Base-by-base conservation (phyloP, 2,888 invertebrate genomes). In the Diachrysia chrysitis region DNA sequence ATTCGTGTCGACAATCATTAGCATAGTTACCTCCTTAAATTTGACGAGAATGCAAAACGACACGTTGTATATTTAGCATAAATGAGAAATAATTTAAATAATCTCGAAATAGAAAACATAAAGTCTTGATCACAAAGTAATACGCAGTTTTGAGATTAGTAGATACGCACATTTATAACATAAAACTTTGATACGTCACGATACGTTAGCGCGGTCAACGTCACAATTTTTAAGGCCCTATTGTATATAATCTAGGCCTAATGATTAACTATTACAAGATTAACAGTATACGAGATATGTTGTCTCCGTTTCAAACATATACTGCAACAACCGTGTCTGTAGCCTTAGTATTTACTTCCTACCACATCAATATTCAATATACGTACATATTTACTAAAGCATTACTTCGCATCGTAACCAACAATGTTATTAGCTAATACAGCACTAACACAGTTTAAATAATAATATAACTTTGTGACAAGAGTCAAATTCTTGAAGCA, bases 381-480 rank as follows among this genome's bases (percentile, higher is more conserved):
- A 51, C 48, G 48, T 51, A 51, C 42, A n/a, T n/a, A 19, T 9
- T 42, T n/a, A 51, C 48, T 51, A 51, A 51, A 19, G 48, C 19
- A 51, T 19, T 12, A 51, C 48, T 21, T 51, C 48, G 19, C 21
- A 51, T 51, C n/a, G n/a, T 3, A 19, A 10, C 17, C 10, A 17
- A 21, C 19, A 51, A 51, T 51, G 48, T 21, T 32, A 51, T 1
- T 51, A 51, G 19, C 48, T 51, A 51, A 48, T 6, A 19, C 19
- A 37, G n/a, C 21, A 51, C 19, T 21, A 51, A 51, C 48, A 51
- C 5, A n/a, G 7, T 25, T 21, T 42, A 55, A 66, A 60, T 57
- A 54, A 65, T 42, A 58, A 63, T 65, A 59, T 68, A 70, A 61
- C 16, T 66, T 79, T 79, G 79, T 79, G 82, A 81, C 82, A 69